Conservation (phyloP, 2,888 invertebrate species). For the Mimumesa dahlbomi region DNA sequence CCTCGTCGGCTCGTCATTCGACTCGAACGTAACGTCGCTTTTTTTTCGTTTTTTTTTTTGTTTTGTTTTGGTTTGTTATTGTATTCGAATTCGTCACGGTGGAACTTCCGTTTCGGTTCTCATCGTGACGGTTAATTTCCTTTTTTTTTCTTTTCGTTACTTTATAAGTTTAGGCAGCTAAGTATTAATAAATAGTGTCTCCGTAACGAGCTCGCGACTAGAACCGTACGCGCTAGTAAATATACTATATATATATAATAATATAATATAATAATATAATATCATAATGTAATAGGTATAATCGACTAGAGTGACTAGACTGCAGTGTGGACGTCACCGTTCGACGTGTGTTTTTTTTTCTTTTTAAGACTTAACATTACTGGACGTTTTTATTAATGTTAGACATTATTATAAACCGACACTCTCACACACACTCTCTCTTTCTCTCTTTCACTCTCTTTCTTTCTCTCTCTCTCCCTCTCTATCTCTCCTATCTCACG, state of each 20-base stretch:
- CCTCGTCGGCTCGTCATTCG: constrained; percentile 4
- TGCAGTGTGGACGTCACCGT: constrained; percentile 77
- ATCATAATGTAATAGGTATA: constrained; percentile 70
- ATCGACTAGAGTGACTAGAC: constrained; percentile 79
- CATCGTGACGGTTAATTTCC: no score
- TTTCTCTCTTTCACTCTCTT: constrained; percentile 5
- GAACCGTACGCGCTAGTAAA: constrained; percentile 68
- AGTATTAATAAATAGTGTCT: constrained; percentile 64
- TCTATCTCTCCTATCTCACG: no score
- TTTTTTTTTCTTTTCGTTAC: constrained; percentile 32
- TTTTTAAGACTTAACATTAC: constrained; percentile 77
- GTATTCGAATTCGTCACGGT: constrained; percentile 21
- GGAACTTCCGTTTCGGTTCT: constrained; percentile 27
- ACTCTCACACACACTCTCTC: constrained; percentile 25
- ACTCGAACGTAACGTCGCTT: constrained; percentile 1
- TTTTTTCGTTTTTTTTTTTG: not conserved
- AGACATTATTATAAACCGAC: constrained; percentile 68
- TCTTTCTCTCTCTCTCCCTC: constrained; percentile 1
- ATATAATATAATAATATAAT: constrained; percentile 69
- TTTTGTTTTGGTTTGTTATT: constrained; percentile 20
- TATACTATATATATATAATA: constrained; percentile 67
- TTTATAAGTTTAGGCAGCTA: constrained; percentile 68
- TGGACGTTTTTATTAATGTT: constrained; percentile 79
- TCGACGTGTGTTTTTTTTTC: constrained; percentile 63
- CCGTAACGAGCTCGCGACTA: constrained; percentile 73